Evolutionary conservation across 2,113 vertebrate genomes (phyloP), one percentile per base, ranked within the genome.

Genomic region (Equus przewalskii): DNA sequence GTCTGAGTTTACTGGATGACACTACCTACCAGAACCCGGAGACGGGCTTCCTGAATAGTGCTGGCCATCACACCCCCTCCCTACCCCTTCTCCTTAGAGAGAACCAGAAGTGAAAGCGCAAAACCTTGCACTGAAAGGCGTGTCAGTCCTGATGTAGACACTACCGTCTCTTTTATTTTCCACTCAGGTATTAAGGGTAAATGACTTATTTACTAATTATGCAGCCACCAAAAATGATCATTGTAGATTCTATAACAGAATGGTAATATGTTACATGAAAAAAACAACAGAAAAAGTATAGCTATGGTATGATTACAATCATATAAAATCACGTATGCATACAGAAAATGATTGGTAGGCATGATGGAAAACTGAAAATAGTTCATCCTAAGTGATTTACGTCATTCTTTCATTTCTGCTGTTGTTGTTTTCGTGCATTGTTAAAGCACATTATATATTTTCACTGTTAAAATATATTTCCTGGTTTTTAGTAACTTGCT

Each of bases 371-470:
- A 91, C n/a, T 22, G 19, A 67, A 73, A 85, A 80, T 3, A 46
- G 22, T 87, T 62, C 19, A 73, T 44, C 2, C 6, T 21, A 56
- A n/a, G 49, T 58, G 26, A 93, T 36, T 90, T 78, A 10, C 44
- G 79, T 87, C 24, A 60, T n/a, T 82, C 79, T 79, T 88, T 91
- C 65, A 89, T 76, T 92, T 51, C 51, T 83, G 49, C 28, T 87
- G 16, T 7, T 62, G n/a, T 54, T 26, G 41, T 96, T 97, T 96
- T 89, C 49, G 83, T 92, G 49, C 13, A 44, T 54, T 54, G 44
- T 41, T 56, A 88, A 92, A 84, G n/a, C 6, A 58, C 21, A 82
- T n/a, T n/a, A 28, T 14, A 75, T 64, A 44, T 80, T 81, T 97
- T 94, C 51, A 94, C 9, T 82, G 58, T 56, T 80, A 41, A 41